A percentile compares a stretch with the other conserved stretches of the same genome.
These are phyloP conservation scores for Copsychus sechellarum DNA, from an alignment of 2,113 vertebrate genomes.

Conservation along the genomic window DNA sequence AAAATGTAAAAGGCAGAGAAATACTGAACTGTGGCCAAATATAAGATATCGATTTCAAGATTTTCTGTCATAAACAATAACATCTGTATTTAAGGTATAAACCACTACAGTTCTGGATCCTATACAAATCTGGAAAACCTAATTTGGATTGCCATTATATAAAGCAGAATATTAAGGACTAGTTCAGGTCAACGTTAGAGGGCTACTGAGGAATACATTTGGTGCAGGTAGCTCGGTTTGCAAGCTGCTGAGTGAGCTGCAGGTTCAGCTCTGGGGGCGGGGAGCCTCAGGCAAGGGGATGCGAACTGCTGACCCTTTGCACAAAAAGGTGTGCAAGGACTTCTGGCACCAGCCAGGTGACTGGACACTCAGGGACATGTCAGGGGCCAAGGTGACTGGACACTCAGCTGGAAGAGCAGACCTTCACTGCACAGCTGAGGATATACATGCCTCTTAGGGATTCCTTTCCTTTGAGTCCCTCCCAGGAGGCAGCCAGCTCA, in stretches of 20 bases:
- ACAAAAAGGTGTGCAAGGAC: not conserved
- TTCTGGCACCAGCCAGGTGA: not conserved
- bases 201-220: no score
- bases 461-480: not conserved
- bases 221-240: not conserved
- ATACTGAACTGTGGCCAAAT: not conserved
- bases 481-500: not conserved
- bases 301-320: not conserved
- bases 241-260: not conserved
- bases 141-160: not conserved
- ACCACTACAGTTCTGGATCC: rapidly evolving
- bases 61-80: not conserved
- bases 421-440: no score
- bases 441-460: not conserved
- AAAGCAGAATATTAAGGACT: not conserved
- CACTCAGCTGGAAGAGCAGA: not conserved
- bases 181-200: not conserved
- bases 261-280: not conserved
- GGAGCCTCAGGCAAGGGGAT: not conserved
- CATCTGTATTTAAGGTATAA: not conserved
- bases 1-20: not conserved
- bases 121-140: not conserved
- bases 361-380: no score
- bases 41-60: not conserved
- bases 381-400: not conserved